Evolutionary conservation across 2,888 invertebrate genomes (phyloP).

Genomic region (Gonocerus acuteangulatus): DNA sequence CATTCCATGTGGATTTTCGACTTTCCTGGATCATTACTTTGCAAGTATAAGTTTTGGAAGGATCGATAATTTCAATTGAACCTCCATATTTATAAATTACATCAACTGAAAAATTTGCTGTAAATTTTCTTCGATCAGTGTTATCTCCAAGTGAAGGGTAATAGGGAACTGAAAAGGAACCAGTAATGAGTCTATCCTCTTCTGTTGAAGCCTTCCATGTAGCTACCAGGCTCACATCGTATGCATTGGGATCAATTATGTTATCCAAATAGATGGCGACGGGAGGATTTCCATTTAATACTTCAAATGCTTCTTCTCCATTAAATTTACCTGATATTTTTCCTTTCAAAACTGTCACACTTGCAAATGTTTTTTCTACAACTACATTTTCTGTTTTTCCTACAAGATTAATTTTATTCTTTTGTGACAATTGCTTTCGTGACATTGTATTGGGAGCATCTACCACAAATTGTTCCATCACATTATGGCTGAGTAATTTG

Average conservation of each 20-base stretch:
- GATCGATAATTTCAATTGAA: constrained; percentile 28
- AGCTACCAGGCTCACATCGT: constrained; percentile 18
- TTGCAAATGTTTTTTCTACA: constrained; percentile 23
- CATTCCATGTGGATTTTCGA: neutral
- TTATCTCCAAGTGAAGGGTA: neutral
- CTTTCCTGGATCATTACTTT: constrained; percentile 26
- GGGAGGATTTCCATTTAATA: constrained; percentile 33
- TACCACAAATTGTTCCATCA: neutral
- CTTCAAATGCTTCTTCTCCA: constrained; percentile 19
- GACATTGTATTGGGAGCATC: neutral
- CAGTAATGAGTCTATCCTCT: constrained; percentile 22
- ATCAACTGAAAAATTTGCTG: constrained; percentile 32
- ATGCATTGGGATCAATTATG: constrained; percentile 28
- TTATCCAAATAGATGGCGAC: constrained; percentile 31
- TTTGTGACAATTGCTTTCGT: neutral
- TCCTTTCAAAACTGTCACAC: constrained; percentile 31
- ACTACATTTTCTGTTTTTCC: constrained; percentile 7
- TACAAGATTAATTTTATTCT: neutral
- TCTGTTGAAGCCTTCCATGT: constrained; percentile 27
- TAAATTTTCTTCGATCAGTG: neutral
- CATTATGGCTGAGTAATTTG: neutral
- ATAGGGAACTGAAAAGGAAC: constrained; percentile 28
- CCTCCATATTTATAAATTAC: constrained; percentile 29
- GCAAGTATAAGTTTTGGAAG: constrained; percentile 33
- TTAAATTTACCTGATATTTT: constrained; percentile 28